Evolutionary conservation across 2,113 vertebrate genomes (phyloP).

Genomic region (Paradoxurus hermaphroditus): DNA sequence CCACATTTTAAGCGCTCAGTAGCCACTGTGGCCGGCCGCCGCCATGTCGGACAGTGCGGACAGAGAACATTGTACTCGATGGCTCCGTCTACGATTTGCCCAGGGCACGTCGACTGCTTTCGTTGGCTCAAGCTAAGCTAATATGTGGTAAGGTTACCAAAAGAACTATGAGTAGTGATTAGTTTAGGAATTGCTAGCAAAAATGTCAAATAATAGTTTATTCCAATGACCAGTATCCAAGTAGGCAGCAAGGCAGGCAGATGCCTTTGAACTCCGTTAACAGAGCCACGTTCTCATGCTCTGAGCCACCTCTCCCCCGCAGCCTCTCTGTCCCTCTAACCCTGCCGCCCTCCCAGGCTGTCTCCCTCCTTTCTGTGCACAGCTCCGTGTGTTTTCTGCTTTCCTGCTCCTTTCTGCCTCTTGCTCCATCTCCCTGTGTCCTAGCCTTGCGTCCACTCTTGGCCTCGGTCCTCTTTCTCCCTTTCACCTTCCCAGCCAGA

Average conservation of each 20-base stretch:
- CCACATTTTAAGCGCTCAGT: neutral
- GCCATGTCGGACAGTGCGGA: neutral
- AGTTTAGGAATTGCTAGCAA: neutral
- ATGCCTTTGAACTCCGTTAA: neutral
- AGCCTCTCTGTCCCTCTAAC: neutral
- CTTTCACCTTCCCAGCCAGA: neutral
- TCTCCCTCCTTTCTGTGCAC: neutral
- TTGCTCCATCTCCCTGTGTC: neutral
- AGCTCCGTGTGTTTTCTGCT: neutral
- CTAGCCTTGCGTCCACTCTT: neutral
- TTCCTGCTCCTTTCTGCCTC: neutral
- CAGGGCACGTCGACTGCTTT: neutral
- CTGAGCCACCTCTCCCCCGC: neutral
- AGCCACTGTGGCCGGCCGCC: neutral
- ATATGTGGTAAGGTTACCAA: neutral
- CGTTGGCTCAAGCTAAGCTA: neutral
- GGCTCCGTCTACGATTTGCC: neutral
- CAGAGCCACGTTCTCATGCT: fast-evolving
- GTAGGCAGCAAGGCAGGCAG: neutral
- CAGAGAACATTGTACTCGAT: neutral
- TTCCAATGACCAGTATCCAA: neutral
- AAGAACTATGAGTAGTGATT: neutral
- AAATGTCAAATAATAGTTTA: neutral
- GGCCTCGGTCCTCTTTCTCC: neutral
- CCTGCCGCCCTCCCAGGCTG: fast-evolving